Evolutionary conservation across 2,113 vertebrate species (phyloP), one percentile per base, ranked within the genome.

Genomic region (Acrocephalus arundinaceus): DNA sequence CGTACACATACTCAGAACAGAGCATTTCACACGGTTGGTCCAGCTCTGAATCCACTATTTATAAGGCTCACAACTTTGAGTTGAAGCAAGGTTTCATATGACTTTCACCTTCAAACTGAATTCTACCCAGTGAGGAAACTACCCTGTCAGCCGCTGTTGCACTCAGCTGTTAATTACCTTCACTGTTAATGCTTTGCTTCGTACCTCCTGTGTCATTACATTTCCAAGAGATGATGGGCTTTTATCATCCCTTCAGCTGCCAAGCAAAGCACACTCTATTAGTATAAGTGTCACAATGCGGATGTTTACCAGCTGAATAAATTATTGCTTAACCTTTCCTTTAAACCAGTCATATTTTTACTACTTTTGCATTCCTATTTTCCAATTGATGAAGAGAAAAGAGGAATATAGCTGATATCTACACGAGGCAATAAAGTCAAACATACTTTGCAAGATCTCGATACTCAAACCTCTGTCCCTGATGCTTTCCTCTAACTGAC

Each of bases 301-400:
- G 79, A 88, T 84, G 82, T 48, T 86, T 94, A 79, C 90, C 76
- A 72, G 41, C 41, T 65, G 49, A 95, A 94, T 86, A 87, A 84
- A 71, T 93, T 89, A 94, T 49, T 85, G 46, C 57, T 86, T 92
- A 93, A 86, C 41, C 20, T 90, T 80, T 61, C 76, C 33, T 73
- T 71, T 62, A 72, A 91, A 57, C 11, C 46, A 61, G 49, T 7
- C 4, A 2, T 73, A 51, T 76, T 91, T 93, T 84, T 65, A 68
- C 76, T 28, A n/a, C 39, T 72, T 65, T 37, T 67, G 18, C 43
- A 54, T 70, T 73, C 49, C 74, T 76, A 6, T 46, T 86, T 94
- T 80, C 48, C 57, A 84, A 1, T 2, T n/a, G 59, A 93, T 59
- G 74, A 41, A 62, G 43, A 91, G 33, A 21, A 58, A 87, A 61